phyloP scores from a whole-genome alignment of 2,797 vertebrate genomes.

The Lutjanus argentimaculatus region DNA sequence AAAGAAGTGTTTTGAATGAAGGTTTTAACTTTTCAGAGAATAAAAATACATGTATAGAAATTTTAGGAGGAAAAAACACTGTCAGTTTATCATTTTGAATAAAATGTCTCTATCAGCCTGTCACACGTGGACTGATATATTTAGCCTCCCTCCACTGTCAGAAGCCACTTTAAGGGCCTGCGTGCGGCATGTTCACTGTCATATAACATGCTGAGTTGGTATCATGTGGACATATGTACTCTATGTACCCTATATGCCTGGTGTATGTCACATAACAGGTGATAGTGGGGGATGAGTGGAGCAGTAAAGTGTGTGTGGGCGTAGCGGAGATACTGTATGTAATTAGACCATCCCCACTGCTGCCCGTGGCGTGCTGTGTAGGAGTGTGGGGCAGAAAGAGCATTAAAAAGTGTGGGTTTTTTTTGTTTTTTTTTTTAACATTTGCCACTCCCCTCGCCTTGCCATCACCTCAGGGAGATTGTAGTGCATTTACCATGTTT shows the following conservation, averaged over 20 bases:
- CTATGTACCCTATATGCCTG: slow-evolving; percentile 28
- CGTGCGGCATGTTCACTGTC: slow-evolving; percentile 7
- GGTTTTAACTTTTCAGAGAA: not conserved
- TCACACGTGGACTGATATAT: not conserved
- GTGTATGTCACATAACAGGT: slow-evolving; percentile 38
- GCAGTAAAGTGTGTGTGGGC: slow-evolving; percentile 33
- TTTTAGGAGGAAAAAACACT: too few species aligned
- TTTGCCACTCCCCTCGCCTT: slow-evolving; percentile 36
- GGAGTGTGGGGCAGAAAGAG: slow-evolving; percentile 45
- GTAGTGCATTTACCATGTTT: slow-evolving; percentile 30
- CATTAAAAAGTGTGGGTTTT: slow-evolving; percentile 10
- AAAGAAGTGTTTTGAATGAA: too few species aligned
- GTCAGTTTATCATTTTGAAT: not conserved
- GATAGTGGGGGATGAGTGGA: slow-evolving; percentile 22
- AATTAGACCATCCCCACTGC: slow-evolving; percentile 41
- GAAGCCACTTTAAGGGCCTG: not conserved
- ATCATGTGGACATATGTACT: slow-evolving; percentile 25
- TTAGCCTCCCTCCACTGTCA: not conserved
- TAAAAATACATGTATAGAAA: too few species aligned
- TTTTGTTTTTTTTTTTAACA: slow-evolving; percentile 18
- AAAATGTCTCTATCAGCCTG: not conserved
- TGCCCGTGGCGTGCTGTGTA: slow-evolving; percentile 36
- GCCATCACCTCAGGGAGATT: slow-evolving; percentile 49
- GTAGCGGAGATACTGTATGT: slow-evolving; percentile 36
- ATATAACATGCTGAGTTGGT: slow-evolving; percentile 2